These are phyloP conservation scores for Neomorphus geoffroyi DNA, from an alignment of 2,797 vertebrate species.

Conservation along the genomic window DNA sequence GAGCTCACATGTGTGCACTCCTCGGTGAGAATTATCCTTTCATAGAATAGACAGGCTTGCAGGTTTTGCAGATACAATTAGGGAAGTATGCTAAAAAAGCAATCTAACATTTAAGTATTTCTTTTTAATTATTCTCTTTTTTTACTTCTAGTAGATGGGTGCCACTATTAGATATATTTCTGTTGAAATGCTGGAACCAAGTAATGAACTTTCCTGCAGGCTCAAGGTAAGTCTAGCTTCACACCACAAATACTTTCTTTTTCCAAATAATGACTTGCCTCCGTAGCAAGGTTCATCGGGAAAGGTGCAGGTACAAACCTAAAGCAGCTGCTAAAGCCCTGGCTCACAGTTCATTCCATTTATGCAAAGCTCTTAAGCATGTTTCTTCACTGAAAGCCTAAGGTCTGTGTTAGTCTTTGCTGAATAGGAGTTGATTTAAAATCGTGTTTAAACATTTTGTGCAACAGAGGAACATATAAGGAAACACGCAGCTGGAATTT, in stretches of 20 bases:
- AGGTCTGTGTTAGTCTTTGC: background rate
- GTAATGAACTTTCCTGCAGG: background rate
- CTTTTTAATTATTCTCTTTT: background rate
- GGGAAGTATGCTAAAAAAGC: background rate
- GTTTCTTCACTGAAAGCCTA: background rate
- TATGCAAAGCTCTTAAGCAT: slow-evolving; percentile 5
- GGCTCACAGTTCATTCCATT: background rate
- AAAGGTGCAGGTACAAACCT: background rate
- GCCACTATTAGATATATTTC: background rate
- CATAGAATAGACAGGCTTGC: background rate
- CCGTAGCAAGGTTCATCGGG: background rate
- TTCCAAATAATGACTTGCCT: background rate
- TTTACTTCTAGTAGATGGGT: background rate
- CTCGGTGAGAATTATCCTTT: background rate
- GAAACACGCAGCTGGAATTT: background rate
- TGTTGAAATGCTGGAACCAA: background rate
- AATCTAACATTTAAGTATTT: background rate
- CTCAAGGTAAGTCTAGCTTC: background rate
- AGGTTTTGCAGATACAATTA: background rate
- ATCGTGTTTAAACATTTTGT: background rate
- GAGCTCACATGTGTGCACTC: accelerated
- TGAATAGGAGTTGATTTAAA: slow-evolving; percentile 17
- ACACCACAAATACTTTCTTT: background rate
- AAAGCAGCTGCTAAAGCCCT: background rate
- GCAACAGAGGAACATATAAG: background rate